phyloP scores from a whole-genome alignment of 1,140 invertebrate species.

The Drosophila lowei region DNA sequence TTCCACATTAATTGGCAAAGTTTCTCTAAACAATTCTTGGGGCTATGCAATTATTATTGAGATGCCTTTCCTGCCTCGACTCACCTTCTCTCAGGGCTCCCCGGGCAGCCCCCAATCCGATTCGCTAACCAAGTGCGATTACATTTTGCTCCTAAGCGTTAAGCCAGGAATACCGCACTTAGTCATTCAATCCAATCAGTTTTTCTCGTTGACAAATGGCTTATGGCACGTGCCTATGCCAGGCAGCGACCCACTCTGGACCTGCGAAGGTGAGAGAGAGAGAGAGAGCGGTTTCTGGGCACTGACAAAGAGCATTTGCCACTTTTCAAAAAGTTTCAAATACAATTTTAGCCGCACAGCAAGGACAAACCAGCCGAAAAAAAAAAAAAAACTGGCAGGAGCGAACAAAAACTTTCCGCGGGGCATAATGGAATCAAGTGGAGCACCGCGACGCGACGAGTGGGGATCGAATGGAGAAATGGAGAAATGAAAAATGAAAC shows the following conservation, averaged over 20 bases:
- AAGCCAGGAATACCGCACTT: slow-evolving; percentile 33
- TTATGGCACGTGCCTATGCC: slow-evolving; percentile 69
- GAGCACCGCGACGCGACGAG: no score
- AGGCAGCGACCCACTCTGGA: neutral
- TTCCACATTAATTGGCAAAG: slow-evolving; percentile 58
- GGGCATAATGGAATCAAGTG: slow-evolving; percentile 35
- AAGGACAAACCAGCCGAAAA: slow-evolving; percentile 19
- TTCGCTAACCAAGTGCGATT: slow-evolving; percentile 57
- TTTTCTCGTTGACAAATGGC: slow-evolving; percentile 69
- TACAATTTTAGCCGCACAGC: slow-evolving; percentile 54
- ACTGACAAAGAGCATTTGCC: slow-evolving; percentile 63
- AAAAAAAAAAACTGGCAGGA: no score
- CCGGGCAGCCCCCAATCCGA: neutral
- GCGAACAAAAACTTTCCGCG: slow-evolving; percentile 40
- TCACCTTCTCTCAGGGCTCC: neutral
- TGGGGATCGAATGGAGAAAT: neutral
- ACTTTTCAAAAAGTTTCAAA: slow-evolving; percentile 72
- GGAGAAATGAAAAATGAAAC: slow-evolving; percentile 15
- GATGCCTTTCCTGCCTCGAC: slow-evolving; percentile 25
- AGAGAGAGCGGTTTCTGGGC: neutral
- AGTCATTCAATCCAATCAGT: slow-evolving; percentile 70
- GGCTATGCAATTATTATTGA: slow-evolving; percentile 56
- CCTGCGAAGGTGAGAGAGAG: slow-evolving; percentile 12
- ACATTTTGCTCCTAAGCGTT: slow-evolving; percentile 70
- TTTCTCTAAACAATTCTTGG: slow-evolving; percentile 42